phyloP scores from a whole-genome alignment of 2,888 invertebrate genomes.

The Oeneis ivallda region DNA sequence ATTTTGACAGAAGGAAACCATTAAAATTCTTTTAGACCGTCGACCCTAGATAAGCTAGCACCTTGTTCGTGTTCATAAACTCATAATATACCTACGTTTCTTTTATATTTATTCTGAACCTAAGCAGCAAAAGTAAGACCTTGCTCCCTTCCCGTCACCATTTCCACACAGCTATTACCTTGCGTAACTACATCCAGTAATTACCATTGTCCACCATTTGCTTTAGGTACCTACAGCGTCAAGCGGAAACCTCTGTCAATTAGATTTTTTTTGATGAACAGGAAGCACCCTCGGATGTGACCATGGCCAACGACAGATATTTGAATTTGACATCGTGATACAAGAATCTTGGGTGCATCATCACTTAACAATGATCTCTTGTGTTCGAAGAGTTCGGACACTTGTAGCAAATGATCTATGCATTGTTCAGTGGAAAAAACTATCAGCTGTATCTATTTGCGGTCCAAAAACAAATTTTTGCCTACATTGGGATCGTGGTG shows the following conservation, averaged over 20 bases:
- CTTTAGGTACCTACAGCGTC: conserved; percentile 23
- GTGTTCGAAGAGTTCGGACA: background rate
- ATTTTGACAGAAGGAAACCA: too few species aligned
- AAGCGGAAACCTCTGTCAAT: conserved; percentile 33
- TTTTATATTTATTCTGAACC: background rate
- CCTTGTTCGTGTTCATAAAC: background rate
- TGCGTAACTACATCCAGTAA: conserved; percentile 28
- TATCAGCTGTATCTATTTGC: too few species aligned
- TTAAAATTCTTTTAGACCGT: background rate
- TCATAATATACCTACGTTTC: background rate
- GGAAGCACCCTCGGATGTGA: conserved; percentile 28
- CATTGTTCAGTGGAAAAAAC: too few species aligned
- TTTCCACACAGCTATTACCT: conserved; percentile 26
- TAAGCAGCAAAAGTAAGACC: conserved; percentile 4
- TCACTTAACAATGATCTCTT: background rate
- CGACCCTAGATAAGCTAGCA: background rate
- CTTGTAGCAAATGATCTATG: too few species aligned
- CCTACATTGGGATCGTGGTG: too few species aligned
- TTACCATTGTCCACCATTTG: conserved; percentile 32
- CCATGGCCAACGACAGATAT: conserved; percentile 27
- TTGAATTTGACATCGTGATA: background rate
- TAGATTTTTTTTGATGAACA: conserved; percentile 27
- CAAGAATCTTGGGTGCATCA: background rate
- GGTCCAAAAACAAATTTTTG: too few species aligned
- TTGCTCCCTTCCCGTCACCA: conserved; percentile 30